Evolutionary conservation across 2,113 vertebrate species (phyloP), one percentile per base, ranked within the genome.

Genomic region (Dolichotis patagonum): DNA sequence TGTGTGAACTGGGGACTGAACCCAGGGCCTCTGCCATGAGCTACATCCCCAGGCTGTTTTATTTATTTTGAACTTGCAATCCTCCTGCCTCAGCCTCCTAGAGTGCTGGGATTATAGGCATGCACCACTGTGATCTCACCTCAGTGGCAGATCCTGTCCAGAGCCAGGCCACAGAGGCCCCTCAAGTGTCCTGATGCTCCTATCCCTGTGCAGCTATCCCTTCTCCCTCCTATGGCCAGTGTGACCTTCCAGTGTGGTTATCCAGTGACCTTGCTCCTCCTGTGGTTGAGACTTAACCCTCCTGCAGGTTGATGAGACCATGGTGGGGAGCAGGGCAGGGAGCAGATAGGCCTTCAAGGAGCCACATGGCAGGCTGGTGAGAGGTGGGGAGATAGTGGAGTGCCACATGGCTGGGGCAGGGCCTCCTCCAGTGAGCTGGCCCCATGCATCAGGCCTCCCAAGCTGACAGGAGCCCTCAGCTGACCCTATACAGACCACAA

Each of bases 351-450:
- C 69, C 69, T 9, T 71, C n/a, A 38, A 71, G n/a, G 19, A 71
- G 19, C 7, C 5, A 8, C 3, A 38, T 9, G 8, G 19, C 52
- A 30, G 41, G 38, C 4, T 22, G 4, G 35, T 0, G 4, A 49
- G 11, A 32, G 49, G 52, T 10, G 5, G 1, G 43, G 62, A 5
- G 2, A 58, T 7, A 38, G 75, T 0, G 1, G 86, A 11, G 24
- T 10, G 28, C 12, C 2, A 9, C 1, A 1, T 24, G 58, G 87
- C 38, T 11, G 30, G 12, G 41, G 71, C 24, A 35, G 54, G 54
- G 54, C n/a, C n/a, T n/a, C 32, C 38, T 54, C 24, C 89, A 56
- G 46, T 8, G 1, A 22, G 24, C 8, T 14, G 0, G 3, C 52
- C 71, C 60, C 38, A 4, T 1, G 2, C 14, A 1, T 20, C 43